These are phyloP conservation scores for Polyploca ridens DNA, from an alignment of 2,888 invertebrate species.

Conservation along the genomic window DNA sequence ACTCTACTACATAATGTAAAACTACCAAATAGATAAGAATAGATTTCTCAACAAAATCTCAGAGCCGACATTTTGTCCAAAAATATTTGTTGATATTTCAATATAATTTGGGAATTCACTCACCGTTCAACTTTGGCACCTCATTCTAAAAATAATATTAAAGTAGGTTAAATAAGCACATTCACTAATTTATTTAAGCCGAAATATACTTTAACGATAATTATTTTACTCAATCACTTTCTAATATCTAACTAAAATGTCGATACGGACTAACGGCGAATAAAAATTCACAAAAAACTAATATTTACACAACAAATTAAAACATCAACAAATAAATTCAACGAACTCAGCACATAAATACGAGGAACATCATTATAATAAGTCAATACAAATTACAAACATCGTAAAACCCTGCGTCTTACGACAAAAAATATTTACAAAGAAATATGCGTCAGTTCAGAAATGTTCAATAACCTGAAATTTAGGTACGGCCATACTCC, in stretches of 20 bases:
- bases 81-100: slow-evolving; percentile 35
- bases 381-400: background rate
- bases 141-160: slow-evolving; percentile 2
- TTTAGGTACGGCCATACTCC: no score
- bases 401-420: background rate
- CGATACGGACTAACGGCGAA: slow-evolving; percentile 6
- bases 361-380: background rate
- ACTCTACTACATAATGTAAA: slow-evolving; percentile 21
- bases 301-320: slow-evolving; percentile 1
- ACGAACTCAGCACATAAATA: background rate
- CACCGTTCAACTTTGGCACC: slow-evolving; percentile 9
- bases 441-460: background rate
- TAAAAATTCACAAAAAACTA: background rate
- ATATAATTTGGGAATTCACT: background rate
- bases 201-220: background rate
- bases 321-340: slow-evolving; percentile 1
- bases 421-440: background rate
- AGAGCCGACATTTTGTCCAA: slow-evolving; percentile 34
- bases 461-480: background rate
- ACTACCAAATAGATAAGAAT: slow-evolving; percentile 31
- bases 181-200: background rate
- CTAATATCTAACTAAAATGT: background rate
- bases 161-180: background rate
- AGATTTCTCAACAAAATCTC: slow-evolving; percentile 22
- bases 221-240: background rate